These are phyloP conservation scores for Drosophila cognata DNA, from an alignment of 2,888 invertebrate species.

Conservation along the genomic window DNA sequence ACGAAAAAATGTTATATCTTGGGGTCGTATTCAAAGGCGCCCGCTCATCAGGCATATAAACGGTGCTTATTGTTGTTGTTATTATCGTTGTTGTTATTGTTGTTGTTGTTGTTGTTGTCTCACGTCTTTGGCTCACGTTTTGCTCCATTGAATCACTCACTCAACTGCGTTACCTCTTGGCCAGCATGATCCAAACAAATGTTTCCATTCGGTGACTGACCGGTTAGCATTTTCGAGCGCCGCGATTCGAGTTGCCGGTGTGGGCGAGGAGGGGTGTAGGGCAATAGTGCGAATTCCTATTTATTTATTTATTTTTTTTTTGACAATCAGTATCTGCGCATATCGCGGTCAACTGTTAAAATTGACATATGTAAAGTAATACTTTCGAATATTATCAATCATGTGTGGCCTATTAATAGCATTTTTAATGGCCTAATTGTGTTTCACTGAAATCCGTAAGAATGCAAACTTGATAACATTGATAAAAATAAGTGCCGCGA, in stretches of 20 bases:
- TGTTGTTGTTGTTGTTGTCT: constrained; percentile 58
- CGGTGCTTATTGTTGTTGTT: constrained; percentile 54
- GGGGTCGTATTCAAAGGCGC: constrained; percentile 66
- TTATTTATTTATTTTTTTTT: constrained; percentile 6
- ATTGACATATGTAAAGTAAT: constrained; percentile 11
- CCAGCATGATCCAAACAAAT: constrained; percentile 65
- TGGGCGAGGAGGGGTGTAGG: constrained; percentile 18
- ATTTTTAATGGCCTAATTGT: constrained; percentile 52
- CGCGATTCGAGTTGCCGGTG: constrained; percentile 45
- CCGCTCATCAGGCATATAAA: constrained; percentile 81
- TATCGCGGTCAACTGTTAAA: constrained; percentile 49
- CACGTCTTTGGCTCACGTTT: constrained; percentile 78
- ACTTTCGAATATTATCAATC: constrained; percentile 77
- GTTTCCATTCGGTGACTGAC: constrained; percentile 72
- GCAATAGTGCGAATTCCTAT: constrained; percentile 58
- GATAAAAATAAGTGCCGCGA: neutral
- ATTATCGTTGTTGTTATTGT: constrained; percentile 14
- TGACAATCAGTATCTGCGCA: neutral
- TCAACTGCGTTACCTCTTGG: constrained; percentile 59
- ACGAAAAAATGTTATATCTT: constrained; percentile 55
- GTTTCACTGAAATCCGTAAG: constrained; percentile 12
- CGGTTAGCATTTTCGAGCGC: constrained; percentile 73
- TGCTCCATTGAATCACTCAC: constrained; percentile 74
- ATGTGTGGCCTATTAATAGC: constrained; percentile 48
- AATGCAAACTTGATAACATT: constrained; percentile 4